Conservation (phyloP, 2,888 invertebrate species). For the Teinopalpus imperialis region DNA sequence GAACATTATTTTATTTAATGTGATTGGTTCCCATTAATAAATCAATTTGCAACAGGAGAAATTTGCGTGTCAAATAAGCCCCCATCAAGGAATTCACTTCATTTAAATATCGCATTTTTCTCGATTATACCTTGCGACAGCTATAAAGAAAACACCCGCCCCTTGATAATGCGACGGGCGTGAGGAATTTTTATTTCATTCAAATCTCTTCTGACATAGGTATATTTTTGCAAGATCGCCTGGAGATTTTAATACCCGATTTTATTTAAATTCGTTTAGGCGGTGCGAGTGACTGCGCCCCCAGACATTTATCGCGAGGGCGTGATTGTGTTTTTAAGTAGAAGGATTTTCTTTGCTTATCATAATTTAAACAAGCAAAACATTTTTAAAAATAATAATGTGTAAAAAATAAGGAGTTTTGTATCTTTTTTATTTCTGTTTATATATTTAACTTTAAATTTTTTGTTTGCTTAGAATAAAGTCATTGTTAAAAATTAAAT, state of each 20-base stretch:
- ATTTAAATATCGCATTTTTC: slow-evolving; percentile 83
- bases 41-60: slow-evolving; percentile 65
- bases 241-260: slow-evolving; percentile 78
- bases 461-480: no score
- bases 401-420: no score
- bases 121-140: slow-evolving; percentile 81
- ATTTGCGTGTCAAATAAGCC: slow-evolving; percentile 66
- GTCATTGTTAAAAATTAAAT: no score
- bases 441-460: no score
- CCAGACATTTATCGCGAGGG: slow-evolving; percentile 72
- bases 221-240: slow-evolving; percentile 78
- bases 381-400: background rate
- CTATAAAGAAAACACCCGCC: slow-evolving; percentile 80
- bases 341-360: slow-evolving; percentile 39
- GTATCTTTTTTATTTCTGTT: no score
- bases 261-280: slow-evolving; percentile 80
- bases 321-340: slow-evolving; percentile 76
- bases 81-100: slow-evolving; percentile 75
- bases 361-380: slow-evolving; percentile 10
- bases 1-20: slow-evolving; percentile 27
- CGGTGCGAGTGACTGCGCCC: slow-evolving; percentile 69
- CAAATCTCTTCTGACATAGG: slow-evolving; percentile 81
- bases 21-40: slow-evolving; percentile 61
- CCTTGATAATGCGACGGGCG: slow-evolving; percentile 78
- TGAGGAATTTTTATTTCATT: slow-evolving; percentile 80